phyloP scores from a whole-genome alignment of 2,797 vertebrate genomes.

The Acrossocheilus wenchowensis region DNA sequence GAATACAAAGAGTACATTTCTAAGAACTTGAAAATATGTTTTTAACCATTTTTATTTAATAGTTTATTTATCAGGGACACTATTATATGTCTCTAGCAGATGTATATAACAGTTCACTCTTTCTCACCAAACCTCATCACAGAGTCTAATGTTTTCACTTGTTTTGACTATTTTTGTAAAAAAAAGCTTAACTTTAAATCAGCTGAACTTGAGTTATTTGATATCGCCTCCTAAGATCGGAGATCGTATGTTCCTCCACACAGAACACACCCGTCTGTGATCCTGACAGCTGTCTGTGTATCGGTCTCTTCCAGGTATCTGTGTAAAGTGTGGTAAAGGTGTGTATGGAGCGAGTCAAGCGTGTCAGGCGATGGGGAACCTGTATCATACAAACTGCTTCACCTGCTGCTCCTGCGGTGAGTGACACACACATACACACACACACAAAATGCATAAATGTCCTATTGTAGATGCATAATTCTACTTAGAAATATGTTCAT shows the following conservation, averaged over 20 bases:
- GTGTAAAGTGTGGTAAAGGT: slow-evolving; percentile 96
- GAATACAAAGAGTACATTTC: too few relatives aligned
- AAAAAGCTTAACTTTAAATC: too few relatives aligned
- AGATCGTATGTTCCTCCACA: not conserved
- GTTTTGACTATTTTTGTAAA: not conserved
- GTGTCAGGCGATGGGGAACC: slow-evolving; percentile 97
- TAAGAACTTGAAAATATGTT: too few relatives aligned
- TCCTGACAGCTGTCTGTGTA: slow-evolving; percentile 18
- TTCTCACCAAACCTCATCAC: not conserved
- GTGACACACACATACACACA: slow-evolving; percentile 63
- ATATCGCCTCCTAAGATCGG: not conserved
- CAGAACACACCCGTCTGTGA: not conserved
- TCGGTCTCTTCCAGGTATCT: slow-evolving; percentile 85
- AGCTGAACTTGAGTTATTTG: too few relatives aligned
- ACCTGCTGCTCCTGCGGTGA: slow-evolving; percentile 98
- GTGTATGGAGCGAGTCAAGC: slow-evolving; percentile 98
- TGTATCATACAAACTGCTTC: slow-evolving; percentile 99
- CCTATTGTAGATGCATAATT: not conserved
- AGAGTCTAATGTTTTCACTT: not conserved
- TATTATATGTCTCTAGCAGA: too few relatives aligned
- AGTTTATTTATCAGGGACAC: too few relatives aligned
- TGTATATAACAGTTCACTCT: not conserved
- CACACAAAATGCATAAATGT: not conserved
- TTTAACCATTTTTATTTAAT: too few relatives aligned
- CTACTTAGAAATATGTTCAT: not conserved